Conservation (phyloP, 2,797 vertebrate species). For the Steatocranus sp. region DNA sequence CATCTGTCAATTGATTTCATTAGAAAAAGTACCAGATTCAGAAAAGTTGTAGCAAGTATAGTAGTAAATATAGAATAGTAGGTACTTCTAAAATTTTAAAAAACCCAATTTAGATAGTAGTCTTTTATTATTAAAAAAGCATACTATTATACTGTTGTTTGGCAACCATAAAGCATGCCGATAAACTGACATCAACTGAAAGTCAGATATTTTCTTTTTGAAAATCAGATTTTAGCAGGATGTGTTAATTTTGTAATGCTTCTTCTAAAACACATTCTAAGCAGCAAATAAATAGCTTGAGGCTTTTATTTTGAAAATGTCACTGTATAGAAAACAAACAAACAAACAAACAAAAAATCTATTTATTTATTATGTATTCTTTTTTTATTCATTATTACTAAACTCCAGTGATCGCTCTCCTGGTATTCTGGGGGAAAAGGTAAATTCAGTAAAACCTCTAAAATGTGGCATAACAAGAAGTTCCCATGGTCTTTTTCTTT, state of each 20-base stretch:
- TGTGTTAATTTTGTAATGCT: background rate
- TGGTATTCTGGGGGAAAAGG: rapidly evolving
- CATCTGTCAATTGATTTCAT: background rate
- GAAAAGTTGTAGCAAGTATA: background rate
- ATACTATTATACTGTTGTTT: background rate
- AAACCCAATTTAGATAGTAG: background rate
- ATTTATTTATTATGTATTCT: background rate
- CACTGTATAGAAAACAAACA: background rate
- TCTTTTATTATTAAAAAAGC: background rate
- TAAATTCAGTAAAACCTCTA: background rate
- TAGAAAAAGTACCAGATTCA: background rate
- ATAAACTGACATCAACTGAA: background rate
- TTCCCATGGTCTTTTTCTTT: background rate
- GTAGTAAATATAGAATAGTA: background rate
- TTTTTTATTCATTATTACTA: background rate
- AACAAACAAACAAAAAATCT: background rate
- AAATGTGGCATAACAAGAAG: background rate
- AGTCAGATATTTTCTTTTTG: background rate
- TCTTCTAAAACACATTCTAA: background rate
- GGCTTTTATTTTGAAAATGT: background rate
- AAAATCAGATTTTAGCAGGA: background rate
- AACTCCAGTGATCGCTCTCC: background rate
- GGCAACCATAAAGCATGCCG: background rate
- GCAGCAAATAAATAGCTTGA: background rate
- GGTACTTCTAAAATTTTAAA: background rate